Evolutionary conservation across 2,113 vertebrate species (phyloP).

Genomic region (Leptosomus discolor): DNA sequence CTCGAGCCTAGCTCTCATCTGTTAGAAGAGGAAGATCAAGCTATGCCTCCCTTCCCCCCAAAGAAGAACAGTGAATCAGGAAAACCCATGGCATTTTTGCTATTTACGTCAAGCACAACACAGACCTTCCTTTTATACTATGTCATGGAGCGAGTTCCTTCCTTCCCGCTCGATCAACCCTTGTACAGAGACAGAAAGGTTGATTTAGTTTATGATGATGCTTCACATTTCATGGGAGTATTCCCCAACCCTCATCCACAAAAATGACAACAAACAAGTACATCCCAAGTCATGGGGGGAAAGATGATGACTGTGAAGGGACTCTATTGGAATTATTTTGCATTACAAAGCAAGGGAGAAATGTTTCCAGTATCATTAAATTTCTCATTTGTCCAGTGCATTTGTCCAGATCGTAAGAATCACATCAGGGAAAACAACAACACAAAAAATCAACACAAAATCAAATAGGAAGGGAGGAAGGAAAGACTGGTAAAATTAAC

Average conservation of each 20-base stretch:
- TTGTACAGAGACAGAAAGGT: background rate
- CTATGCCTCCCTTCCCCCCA: background rate
- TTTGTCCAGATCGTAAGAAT: constrained; percentile 12
- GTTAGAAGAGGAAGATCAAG: background rate
- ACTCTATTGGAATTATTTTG: background rate
- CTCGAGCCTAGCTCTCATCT: background rate
- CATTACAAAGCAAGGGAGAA: background rate
- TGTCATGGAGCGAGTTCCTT: background rate
- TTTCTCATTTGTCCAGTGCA: constrained; percentile 36
- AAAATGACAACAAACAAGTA: background rate
- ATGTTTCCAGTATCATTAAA: constrained; percentile 42
- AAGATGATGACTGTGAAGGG: background rate
- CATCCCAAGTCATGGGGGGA: background rate
- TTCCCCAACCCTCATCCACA: background rate
- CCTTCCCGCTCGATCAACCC: background rate
- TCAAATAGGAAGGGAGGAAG: background rate
- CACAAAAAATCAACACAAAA: background rate
- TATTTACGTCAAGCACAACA: background rate
- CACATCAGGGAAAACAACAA: background rate
- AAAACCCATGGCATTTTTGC: background rate
- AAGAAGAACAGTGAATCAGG: background rate
- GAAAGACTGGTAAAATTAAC: background rate
- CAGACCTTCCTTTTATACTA: background rate
- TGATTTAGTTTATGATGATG: constrained; percentile 5
- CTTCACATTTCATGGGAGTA: background rate